Base-by-base conservation (phyloP, 2,888 invertebrate genomes). In the Cerastis leucographa region DNA sequence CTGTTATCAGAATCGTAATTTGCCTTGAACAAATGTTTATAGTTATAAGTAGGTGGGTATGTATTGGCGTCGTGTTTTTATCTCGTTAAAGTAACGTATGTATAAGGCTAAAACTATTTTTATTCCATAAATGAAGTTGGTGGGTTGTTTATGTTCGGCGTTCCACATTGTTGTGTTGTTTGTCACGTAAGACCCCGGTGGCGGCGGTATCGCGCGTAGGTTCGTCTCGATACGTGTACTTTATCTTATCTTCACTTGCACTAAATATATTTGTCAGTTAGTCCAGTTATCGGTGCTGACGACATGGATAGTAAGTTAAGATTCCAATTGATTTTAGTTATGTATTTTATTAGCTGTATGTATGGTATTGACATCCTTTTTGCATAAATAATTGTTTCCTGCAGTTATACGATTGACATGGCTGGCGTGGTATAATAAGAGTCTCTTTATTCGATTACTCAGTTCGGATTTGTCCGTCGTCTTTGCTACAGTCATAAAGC, bases 221-320 rank as follows among this genome's bases (percentile, higher is more conserved):
- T 82, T 82, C 80, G 83, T 88, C 86, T 88, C 86, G 90, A 89
- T 85, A 87, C 89, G 87, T 89, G 73, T 72, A 89, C 88, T 86
- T 91, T 93, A 94, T 94, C 94, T 94, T 94, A 94, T 94, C 94
- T 88, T 84, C 78, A 86, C 89, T 88, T 90, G 83, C 89, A 92
- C 90, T 85, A 83, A 89, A 90, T 89, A 90, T 88, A 87, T 91
- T 92, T 85, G 90, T 90, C 89, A 91, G 87, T 89, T 90, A 86
- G 86, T 88, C 89, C 85, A 85, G 89, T 89, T 91, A 92, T 90
- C 88, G 84, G 88, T 87, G 90, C 86, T 85, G 85, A 86, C 83
- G 88, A 89, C 92, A 94, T 94, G 94, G 92, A 94, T 89, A 83
- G 94, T 94, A 88, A 94, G 93, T 94, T 86, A 74, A 84, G 85